Evolutionary conservation across 2,888 invertebrate species (phyloP).

Genomic region (Disparrhopalites patrizii): DNA sequence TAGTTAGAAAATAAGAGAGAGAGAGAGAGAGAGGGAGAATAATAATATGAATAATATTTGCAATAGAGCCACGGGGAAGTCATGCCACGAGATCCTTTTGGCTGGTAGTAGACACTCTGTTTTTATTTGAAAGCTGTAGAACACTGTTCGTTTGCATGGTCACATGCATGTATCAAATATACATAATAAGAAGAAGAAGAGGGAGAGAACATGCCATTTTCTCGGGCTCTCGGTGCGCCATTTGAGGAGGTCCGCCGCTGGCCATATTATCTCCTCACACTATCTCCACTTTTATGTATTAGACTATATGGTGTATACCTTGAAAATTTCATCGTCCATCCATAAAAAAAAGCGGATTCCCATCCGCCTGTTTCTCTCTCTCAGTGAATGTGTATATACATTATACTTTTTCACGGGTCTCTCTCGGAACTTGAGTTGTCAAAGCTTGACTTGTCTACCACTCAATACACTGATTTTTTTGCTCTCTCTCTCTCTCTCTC

Average conservation of each 20-base stretch:
- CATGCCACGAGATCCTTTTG: slow-evolving; percentile 20
- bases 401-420: slow-evolving; percentile 33
- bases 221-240: slow-evolving; percentile 28
- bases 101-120: too few species aligned
- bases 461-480: too few species aligned
- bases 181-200: too few species aligned
- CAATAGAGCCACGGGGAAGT: slow-evolving; percentile 21
- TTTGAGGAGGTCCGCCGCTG: slow-evolving; percentile 26
- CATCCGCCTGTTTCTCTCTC: slow-evolving; percentile 28
- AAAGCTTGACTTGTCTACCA: slow-evolving; percentile 20
- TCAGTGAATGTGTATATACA: too few species aligned
- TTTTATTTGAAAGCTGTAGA: too few species aligned
- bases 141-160: background rate
- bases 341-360: slow-evolving; percentile 22
- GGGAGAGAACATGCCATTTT: slow-evolving; percentile 24
- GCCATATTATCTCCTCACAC: slow-evolving; percentile 23
- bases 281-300: slow-evolving; percentile 26
- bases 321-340: slow-evolving; percentile 26
- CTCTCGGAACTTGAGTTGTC: slow-evolving; percentile 23
- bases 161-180: background rate
- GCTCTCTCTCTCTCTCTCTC: too few species aligned
- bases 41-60: slow-evolving; percentile 25
- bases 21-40: background rate
- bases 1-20: too few species aligned
- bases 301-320: too few species aligned